Conservation (phyloP, 2,113 vertebrate genomes). For the Colius striatus region DNA sequence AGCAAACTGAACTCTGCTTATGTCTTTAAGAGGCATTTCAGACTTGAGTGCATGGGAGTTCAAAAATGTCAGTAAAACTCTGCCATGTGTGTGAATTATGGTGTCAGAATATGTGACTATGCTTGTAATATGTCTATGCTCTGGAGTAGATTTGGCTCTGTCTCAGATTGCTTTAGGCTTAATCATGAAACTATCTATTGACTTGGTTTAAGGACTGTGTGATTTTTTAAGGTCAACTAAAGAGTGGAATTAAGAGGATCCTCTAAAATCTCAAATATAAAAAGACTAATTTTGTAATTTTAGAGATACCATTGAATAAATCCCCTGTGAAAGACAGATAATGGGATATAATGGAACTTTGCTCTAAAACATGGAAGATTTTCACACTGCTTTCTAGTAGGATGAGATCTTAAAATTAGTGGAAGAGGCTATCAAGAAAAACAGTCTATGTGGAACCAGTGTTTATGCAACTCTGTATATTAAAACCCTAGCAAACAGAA, state of each 20-base stretch:
- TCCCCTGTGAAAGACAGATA: background rate
- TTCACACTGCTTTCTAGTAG: background rate
- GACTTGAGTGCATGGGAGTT: fast-evolving
- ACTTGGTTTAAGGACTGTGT: background rate
- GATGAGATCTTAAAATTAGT: background rate
- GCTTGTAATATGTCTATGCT: background rate
- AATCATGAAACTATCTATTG: background rate
- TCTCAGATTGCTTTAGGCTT: background rate
- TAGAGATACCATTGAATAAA: background rate
- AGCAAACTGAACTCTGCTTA: background rate
- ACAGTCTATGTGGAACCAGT: background rate
- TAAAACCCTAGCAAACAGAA: background rate
- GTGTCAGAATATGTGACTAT: background rate
- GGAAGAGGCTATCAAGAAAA: background rate
- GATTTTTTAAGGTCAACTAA: background rate
- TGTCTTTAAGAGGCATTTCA: background rate
- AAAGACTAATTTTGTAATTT: background rate
- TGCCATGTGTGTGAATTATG: background rate
- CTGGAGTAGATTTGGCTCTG: background rate
- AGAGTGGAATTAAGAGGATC: background rate
- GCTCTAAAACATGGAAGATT: background rate
- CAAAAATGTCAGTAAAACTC: background rate
- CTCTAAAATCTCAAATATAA: background rate
- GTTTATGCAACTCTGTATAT: background rate
- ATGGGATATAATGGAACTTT: background rate